Percentiles rank a stretch among this genome's conserved stretches.
Conservation (phyloP, 2,888 invertebrate genomes). For the Papilio protenor region DNA sequence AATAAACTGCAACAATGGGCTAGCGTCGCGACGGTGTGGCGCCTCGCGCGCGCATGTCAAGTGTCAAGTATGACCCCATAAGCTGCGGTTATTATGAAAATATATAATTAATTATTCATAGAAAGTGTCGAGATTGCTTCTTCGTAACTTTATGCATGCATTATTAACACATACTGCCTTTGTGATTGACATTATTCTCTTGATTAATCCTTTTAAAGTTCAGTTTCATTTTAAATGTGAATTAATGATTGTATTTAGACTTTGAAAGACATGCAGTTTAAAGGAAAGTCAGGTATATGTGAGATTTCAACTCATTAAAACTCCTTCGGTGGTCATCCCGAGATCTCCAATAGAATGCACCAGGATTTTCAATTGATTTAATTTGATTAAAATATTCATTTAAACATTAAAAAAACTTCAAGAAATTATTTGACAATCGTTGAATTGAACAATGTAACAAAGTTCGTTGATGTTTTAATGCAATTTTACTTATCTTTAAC, state of each 20-base stretch:
- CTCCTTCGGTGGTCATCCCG: too few relatives aligned
- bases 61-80: conserved; percentile 44
- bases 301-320: too few relatives aligned
- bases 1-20: conserved; percentile 70
- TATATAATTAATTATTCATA: conserved; percentile 34
- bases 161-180: not conserved
- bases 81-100: conserved; percentile 17
- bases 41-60: conserved; percentile 53
- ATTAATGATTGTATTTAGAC: too few relatives aligned
- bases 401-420: too few relatives aligned
- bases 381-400: too few relatives aligned
- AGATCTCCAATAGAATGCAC: too few relatives aligned
- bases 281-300: too few relatives aligned
- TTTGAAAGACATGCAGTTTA: too few relatives aligned
- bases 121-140: conserved; percentile 21
- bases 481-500: not conserved
- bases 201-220: not conserved
- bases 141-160: not conserved
- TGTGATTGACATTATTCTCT: not conserved
- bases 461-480: not conserved
- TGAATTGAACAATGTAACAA: not conserved
- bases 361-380: too few relatives aligned
- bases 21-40: conserved; percentile 62
- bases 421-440: too few relatives aligned
- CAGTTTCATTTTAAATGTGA: not conserved